These are phyloP conservation scores for Drosophila paramelanica DNA, from an alignment of 2,888 invertebrate genomes.

Conservation along the genomic window DNA sequence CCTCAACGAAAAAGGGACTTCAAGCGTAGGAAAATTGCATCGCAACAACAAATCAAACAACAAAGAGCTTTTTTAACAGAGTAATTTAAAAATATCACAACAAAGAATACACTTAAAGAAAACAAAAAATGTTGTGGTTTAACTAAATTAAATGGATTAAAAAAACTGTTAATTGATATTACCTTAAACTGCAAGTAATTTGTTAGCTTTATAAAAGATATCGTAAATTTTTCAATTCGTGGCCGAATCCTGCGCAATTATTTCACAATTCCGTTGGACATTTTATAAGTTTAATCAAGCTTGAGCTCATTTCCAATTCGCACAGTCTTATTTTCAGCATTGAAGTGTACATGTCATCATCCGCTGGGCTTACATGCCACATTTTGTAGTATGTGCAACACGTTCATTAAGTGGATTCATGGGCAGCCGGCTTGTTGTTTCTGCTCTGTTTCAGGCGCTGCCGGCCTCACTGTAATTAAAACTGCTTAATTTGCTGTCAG, in stretches of 20 bases:
- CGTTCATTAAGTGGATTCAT: slow-evolving; percentile 4
- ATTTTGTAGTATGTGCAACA: slow-evolving; percentile 10
- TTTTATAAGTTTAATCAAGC: background rate
- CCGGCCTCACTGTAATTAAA: slow-evolving; percentile 62
- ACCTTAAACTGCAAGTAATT: too few relatives aligned
- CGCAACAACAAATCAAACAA: background rate
- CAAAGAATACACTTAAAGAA: too few relatives aligned
- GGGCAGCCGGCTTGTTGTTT: background rate
- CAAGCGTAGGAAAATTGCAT: background rate
- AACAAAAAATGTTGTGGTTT: too few relatives aligned
- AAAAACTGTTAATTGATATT: too few relatives aligned
- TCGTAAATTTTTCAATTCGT: too few relatives aligned
- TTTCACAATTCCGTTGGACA: too few relatives aligned
- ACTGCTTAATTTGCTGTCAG: slow-evolving; percentile 60
- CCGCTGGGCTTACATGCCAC: slow-evolving; percentile 14
- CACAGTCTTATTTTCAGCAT: background rate
- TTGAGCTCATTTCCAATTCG: background rate
- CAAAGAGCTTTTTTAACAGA: too few relatives aligned
- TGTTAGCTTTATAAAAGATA: too few relatives aligned
- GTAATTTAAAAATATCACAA: too few relatives aligned
- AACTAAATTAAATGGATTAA: too few relatives aligned
- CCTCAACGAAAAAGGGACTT: background rate
- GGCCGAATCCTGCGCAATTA: too few relatives aligned
- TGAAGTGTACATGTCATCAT: background rate
- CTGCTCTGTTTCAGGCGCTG: background rate